These are phyloP conservation scores for Danionella cerebrum DNA, from an alignment of 2,113 vertebrate genomes.

Conservation along the genomic window DNA sequence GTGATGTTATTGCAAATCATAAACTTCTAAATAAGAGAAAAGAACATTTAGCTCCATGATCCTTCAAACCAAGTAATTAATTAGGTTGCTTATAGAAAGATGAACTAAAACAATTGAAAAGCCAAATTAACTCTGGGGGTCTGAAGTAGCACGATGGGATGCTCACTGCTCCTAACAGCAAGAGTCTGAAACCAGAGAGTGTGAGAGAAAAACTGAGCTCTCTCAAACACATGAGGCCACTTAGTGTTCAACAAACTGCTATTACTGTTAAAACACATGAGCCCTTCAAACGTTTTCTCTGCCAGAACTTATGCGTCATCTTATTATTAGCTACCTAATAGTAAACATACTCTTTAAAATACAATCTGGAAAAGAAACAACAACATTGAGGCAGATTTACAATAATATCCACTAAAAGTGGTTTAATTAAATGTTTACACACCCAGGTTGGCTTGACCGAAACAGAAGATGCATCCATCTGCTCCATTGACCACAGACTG, in stretches of 20 bases:
- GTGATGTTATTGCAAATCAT: too few relatives aligned
- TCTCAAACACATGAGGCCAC: constrained; percentile 14
- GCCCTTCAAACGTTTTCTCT: not conserved
- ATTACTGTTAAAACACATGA: not conserved
- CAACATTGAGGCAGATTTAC: not conserved
- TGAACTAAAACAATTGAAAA: constrained; percentile 4
- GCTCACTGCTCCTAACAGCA: not conserved
- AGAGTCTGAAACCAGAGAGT: not conserved
- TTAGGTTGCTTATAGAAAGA: too few relatives aligned
- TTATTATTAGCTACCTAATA: too few relatives aligned
- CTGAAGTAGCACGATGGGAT: constrained; percentile 6
- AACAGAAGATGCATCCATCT: constrained; percentile 97
- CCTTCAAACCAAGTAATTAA: too few relatives aligned
- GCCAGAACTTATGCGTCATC: not conserved
- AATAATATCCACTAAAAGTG: not conserved
- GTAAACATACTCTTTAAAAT: too few relatives aligned
- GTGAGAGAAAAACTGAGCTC: not conserved
- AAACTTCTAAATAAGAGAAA: too few relatives aligned
- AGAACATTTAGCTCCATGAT: too few relatives aligned
- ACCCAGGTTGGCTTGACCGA: constrained; percentile 81
- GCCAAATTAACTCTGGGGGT: constrained; percentile 6
- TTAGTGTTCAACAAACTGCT: not conserved
- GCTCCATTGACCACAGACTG: constrained; percentile 95
- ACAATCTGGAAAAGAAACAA: too few relatives aligned
- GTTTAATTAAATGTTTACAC: constrained; percentile 10